Base-by-base conservation (phyloP, 2,888 invertebrate genomes). In the Clusia tigrina region DNA sequence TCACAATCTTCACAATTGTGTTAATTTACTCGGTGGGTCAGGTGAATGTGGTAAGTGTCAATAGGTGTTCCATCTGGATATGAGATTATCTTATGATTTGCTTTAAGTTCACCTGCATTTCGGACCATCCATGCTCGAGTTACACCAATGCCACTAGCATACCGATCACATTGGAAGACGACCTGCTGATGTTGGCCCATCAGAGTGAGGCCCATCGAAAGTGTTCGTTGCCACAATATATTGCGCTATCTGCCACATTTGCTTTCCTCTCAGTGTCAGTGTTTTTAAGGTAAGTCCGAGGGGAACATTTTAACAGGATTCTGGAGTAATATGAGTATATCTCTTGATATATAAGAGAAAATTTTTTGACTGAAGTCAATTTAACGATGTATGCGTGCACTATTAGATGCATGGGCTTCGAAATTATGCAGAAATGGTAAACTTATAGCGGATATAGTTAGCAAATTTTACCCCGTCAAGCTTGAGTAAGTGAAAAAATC, bases 1-100 rank as follows among this genome's bases (percentile, higher is more conserved):
- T 95, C 24, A 94, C 94, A 2, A 90, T 94, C 18, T 93, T 95
- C 74, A 94, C 95, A 1, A 91, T 95, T 64, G 89, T 95, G 10
- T 86, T 95, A 63, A 90, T 95, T 37, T 95, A 95, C 81, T 91
- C 94, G 54, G 93, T 95, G 67, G 93, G 94, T 56, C 95, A 95
- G 86, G 93, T 95, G 66, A 96, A 96, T 87, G 93, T 95, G 86
- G 95, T 95, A 86, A 89, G 93, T 89, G 42, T 10, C 10, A 15
- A 10, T 42, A 42, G 32, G 32, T 12, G 32, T 32, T n/a, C n/a
- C n/a, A n/a, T n/a, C n/a, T n/a, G n/a, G n/a, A 51, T 32, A 32
- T 32, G 32, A 32, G 32, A 32, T 32, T 32, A n/a, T n/a, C n/a
- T n/a, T 22, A 54, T 32, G 38, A 5, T 32, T 54, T 22, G 2